phyloP scores from a whole-genome alignment of 2,797 vertebrate species.

The Pseudomugil gertrudae region DNA sequence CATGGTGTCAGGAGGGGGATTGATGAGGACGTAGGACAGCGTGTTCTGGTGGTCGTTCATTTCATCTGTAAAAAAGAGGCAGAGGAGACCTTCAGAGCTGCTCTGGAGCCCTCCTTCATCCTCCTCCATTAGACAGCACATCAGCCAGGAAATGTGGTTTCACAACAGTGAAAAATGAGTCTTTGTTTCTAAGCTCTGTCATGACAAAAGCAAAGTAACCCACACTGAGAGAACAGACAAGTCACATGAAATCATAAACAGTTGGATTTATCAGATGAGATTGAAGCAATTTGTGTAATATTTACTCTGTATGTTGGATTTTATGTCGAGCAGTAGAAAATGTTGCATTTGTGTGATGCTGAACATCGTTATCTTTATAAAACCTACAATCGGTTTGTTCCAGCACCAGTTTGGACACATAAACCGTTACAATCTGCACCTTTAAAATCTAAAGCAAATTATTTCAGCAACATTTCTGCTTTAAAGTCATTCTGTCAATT shows the following conservation, averaged over 20 bases:
- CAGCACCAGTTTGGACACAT: background rate
- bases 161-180: conserved; percentile 18
- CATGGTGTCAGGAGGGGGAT: conserved; percentile 93
- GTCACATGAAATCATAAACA: background rate
- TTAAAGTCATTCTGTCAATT: background rate
- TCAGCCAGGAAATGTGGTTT: conserved; percentile 51
- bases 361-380: background rate
- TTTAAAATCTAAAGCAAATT: background rate
- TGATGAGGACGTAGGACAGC: conserved; percentile 96
- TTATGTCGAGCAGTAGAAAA: background rate
- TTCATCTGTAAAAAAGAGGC: conserved; percentile 86
- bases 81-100: conserved; percentile 42
- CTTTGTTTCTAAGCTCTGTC: conserved; percentile 18
- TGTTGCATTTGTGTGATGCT: background rate
- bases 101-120: conserved; percentile 25
- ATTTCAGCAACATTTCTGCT: background rate
- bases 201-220: conserved; percentile 16
- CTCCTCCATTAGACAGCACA: conserved; percentile 34
- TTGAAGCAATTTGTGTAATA: background rate
- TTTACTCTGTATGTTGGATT: background rate
- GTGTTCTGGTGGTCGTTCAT: conserved; percentile 99
- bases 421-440: background rate
- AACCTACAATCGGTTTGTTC: background rate
- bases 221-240: background rate
- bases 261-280: background rate